Evolutionary conservation across 2,113 vertebrate species (phyloP).

Genomic region (Andinoacara biseriatus): DNA sequence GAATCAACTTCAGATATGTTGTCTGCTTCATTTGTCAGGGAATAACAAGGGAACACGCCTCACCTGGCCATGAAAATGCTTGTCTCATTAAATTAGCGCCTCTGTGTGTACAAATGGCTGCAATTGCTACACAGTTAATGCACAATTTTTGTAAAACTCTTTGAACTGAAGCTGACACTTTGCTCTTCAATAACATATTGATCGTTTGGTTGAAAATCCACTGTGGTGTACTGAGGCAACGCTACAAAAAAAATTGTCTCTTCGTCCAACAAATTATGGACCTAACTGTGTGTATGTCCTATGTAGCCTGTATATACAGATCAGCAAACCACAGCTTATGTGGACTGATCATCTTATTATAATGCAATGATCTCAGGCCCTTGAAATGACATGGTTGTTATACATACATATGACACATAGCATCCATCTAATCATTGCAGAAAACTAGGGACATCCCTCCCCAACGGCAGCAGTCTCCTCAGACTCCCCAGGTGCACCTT

Average conservation of each 20-base stretch:
- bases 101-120: neutral
- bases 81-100: neutral
- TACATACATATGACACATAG: neutral
- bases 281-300: neutral
- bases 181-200: neutral
- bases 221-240: neutral
- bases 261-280: neutral
- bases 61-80: no score
- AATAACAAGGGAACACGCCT: neutral
- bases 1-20: neutral
- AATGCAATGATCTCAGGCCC: neutral
- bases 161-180: neutral
- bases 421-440: neutral
- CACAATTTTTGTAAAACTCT: neutral
- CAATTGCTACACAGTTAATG: neutral
- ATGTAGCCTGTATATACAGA: neutral
- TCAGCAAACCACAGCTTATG: neutral
- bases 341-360: neutral
- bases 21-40: fast-evolving
- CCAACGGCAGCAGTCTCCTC: neutral
- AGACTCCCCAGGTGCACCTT: neutral
- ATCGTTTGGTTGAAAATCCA: fast-evolving
- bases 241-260: neutral
- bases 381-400: neutral
- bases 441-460: neutral